Percentiles rank a stretch among this genome's conserved stretches.
Conservation (phyloP, 2,888 invertebrate species). For the Leucophenga maculata region DNA sequence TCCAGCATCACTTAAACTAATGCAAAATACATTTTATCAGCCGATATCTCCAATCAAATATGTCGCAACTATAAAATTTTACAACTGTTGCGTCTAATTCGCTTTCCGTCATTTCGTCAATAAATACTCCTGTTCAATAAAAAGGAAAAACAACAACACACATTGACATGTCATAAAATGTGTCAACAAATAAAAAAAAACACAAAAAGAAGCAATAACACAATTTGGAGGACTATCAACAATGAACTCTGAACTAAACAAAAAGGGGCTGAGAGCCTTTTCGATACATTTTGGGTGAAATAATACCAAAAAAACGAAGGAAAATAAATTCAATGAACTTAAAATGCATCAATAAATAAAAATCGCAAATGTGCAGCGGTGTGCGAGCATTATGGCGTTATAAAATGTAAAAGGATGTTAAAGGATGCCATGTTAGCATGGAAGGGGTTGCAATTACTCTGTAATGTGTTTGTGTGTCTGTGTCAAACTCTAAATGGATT, state of each 20-base stretch:
- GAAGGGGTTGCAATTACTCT: slow-evolving; percentile 7
- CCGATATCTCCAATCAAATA: too few relatives aligned
- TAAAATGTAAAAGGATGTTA: slow-evolving; percentile 11
- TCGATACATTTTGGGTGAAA: slow-evolving; percentile 46
- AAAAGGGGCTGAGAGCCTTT: neutral
- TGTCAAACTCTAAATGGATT: slow-evolving; percentile 32
- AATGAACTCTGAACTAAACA: neutral
- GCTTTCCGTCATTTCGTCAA: slow-evolving; percentile 55
- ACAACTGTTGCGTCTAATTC: slow-evolving; percentile 41
- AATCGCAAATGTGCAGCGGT: slow-evolving; percentile 33
- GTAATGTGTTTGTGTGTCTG: too few relatives aligned
- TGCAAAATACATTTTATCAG: too few relatives aligned
- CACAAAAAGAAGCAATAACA: neutral
- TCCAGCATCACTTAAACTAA: too few relatives aligned
- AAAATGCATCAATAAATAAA: slow-evolving; percentile 49
- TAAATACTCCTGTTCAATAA: slow-evolving; percentile 49
- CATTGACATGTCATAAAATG: slow-evolving; percentile 60
- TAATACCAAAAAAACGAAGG: slow-evolving; percentile 39
- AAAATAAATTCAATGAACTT: slow-evolving; percentile 57
- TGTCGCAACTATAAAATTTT: slow-evolving; percentile 57
- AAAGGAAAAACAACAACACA: slow-evolving; percentile 43
- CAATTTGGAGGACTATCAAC: too few relatives aligned
- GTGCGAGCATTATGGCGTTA: slow-evolving; percentile 24
- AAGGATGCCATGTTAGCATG: neutral
- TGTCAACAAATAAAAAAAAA: slow-evolving; percentile 35